Percentiles rank a stretch among this genome's conserved stretches.
phyloP scores from a whole-genome alignment of 2,888 invertebrate species.

The Hecatera dysodea region DNA sequence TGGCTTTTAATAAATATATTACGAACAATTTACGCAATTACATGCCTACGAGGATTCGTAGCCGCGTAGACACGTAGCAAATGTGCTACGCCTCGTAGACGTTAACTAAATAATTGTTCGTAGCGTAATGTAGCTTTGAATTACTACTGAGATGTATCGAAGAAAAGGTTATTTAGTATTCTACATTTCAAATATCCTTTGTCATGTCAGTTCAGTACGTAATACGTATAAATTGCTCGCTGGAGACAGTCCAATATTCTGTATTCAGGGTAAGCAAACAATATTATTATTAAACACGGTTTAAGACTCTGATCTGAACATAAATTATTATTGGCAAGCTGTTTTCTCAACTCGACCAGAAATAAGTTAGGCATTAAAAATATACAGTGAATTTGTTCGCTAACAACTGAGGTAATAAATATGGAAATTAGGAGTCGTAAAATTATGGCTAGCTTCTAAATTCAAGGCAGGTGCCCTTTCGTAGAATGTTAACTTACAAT shows the following conservation, averaged over 20 bases:
- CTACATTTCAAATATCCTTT: conserved; percentile 58
- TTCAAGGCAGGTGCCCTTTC: conserved; percentile 33
- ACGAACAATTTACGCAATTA: conserved; percentile 55
- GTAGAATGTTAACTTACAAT: conserved; percentile 35
- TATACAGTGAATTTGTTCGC: conserved; percentile 50
- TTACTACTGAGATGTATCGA: conserved; percentile 34
- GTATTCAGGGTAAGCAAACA: conserved; percentile 48
- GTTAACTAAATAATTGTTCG: conserved; percentile 51
- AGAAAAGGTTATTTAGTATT: conserved; percentile 53
- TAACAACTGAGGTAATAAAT: conserved; percentile 60
- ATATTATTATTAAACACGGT: conserved; percentile 49
- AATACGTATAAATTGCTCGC: conserved; percentile 55
- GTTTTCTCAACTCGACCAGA: conserved; percentile 49
- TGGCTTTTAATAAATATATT: too few species aligned
- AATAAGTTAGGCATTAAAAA: conserved; percentile 49
- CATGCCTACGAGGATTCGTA: conserved; percentile 64
- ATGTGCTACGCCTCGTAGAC: conserved; percentile 51
- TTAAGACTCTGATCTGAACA: conserved; percentile 45
- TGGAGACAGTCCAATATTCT: conserved; percentile 60
- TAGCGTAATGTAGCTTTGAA: conserved; percentile 49
- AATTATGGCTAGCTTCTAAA: conserved; percentile 47
- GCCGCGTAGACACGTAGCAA: conserved; percentile 58
- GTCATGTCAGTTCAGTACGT: conserved; percentile 58
- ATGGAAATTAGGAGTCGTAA: conserved; percentile 57
- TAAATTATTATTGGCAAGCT: conserved; percentile 58